Evolutionary conservation across 1,140 invertebrate species (phyloP), one percentile per base, ranked within the genome.

Genomic region (Bombus ignitus): DNA sequence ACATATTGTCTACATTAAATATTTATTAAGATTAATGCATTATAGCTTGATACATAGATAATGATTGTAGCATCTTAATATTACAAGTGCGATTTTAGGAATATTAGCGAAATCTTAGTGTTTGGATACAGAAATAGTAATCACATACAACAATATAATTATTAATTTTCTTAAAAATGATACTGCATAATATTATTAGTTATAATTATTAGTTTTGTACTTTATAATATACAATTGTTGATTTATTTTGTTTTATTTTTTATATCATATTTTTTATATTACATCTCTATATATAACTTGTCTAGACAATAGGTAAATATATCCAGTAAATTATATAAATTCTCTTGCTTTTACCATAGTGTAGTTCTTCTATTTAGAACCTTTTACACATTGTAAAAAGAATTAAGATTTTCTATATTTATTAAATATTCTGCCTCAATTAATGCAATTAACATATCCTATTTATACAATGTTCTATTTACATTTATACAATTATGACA

Each of bases 41-140:
- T 57, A 84, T 47, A 62, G 25, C 42, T 62, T 53, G 57, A 42
- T 73, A 71, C 15, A 47, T 80, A 73, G 18, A 73, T 32, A 39
- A 79, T 32, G 35, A 42, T 84, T 47, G n/a, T 39, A 71, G 32
- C 4, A 42, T 77, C 53, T 65, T 44, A 35, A 53, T 78, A 71
- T 39, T 59, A 68, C 39, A 72, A 84, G 32, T 84, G 82, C 70
- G 57, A 72, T 84, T 66, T 81, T 81, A n/a, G 37, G 13, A 81
- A 66, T 74, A 39, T 74, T 44, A 85, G 18, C 47, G 57, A 57
- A 68, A 65, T 35, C 6, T 85, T 65, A 47, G 28, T 74, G n/a
- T 78, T 78, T 68, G 44, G 37, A 73, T 68, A 68, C 37, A 57
- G 57, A 2, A 73, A 74, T 32, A 53, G 3, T 37, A 42, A 72